Conservation (phyloP, 2,797 vertebrate species). For the Acrocephalus scirpaceus region DNA sequence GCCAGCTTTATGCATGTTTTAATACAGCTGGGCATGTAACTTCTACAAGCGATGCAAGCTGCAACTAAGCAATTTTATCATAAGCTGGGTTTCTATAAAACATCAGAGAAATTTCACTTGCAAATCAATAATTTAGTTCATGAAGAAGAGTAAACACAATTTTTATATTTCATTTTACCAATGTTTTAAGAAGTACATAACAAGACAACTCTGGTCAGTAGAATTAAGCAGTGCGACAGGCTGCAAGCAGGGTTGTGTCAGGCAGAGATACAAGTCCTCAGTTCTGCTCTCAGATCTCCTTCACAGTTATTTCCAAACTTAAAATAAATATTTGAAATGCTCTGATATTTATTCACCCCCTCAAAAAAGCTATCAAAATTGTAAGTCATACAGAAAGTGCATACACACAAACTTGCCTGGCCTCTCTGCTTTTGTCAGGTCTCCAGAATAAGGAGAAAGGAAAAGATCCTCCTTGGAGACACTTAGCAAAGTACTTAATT, state of each 20-base stretch:
- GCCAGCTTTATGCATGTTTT: background rate
- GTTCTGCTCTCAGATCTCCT: background rate
- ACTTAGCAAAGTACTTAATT: background rate
- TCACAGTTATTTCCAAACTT: background rate
- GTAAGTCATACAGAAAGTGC: background rate
- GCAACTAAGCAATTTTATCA: background rate
- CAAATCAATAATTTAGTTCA: background rate
- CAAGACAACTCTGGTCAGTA: background rate
- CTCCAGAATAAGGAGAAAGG: background rate
- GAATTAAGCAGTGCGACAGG: background rate
- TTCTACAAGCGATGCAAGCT: background rate
- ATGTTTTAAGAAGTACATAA: background rate
- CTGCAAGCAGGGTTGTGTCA: background rate
- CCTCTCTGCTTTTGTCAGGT: background rate
- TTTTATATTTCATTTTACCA: background rate
- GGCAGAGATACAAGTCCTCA: background rate
- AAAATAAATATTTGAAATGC: background rate
- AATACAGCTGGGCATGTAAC: background rate
- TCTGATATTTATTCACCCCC: background rate
- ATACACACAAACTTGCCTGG: background rate
- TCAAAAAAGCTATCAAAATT: background rate
- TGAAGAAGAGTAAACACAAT: background rate
- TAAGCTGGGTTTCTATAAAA: background rate
- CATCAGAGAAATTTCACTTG: background rate
- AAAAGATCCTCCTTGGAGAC: background rate